Percentiles rank a stretch among this genome's conserved stretches.
phyloP scores from a whole-genome alignment of 1,140 invertebrate genomes.

The Nomia melanderi region DNA sequence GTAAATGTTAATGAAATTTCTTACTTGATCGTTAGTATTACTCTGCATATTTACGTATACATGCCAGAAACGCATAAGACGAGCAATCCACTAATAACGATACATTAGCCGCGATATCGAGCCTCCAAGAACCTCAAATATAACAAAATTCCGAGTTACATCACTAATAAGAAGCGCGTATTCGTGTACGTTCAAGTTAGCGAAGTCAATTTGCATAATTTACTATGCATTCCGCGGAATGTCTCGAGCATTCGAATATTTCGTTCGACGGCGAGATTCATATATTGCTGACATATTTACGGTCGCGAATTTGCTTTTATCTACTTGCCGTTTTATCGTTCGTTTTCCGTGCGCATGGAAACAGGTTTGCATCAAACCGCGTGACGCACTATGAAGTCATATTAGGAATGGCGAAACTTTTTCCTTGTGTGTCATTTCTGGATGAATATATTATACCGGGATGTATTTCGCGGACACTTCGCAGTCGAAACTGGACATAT shows the following conservation, averaged over 20 bases:
- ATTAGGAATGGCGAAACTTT: not conserved
- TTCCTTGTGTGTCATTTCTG: not conserved
- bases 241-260: not conserved
- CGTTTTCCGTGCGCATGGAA: not conserved
- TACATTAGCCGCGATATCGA: no score
- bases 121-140: no score
- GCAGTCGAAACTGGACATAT: no score
- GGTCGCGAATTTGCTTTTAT: constrained; percentile 5
- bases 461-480: not conserved
- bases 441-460: not conserved
- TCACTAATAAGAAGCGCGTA: no score
- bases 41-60: no score
- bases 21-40: no score
- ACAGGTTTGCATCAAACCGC: constrained; percentile 1
- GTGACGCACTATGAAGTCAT: not conserved
- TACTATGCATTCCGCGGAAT: not conserved
- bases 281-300: not conserved
- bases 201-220: not conserved
- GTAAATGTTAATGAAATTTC: no score
- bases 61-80: no score
- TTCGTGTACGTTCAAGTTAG: not conserved
- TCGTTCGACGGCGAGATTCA: not conserved
- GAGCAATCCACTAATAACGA: no score
- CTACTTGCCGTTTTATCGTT: constrained; percentile 21
- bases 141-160: no score